These are phyloP conservation scores for Seriola rivoliana DNA, from an alignment of 2,113 vertebrate genomes.

Conservation along the genomic window DNA sequence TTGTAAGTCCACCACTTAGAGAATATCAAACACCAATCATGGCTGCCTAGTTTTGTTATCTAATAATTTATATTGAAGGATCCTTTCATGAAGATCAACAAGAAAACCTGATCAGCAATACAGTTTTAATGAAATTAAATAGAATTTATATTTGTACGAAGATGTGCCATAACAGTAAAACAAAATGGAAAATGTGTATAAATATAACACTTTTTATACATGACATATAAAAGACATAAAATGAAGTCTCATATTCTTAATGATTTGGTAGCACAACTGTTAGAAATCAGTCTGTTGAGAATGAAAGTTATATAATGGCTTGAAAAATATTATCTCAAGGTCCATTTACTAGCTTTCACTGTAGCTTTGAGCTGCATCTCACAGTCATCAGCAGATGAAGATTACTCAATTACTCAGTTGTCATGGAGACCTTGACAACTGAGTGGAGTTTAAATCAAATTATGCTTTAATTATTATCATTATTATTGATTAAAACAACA, in stretches of 20 bases:
- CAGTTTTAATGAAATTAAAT: constrained; percentile 38
- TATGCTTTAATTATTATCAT: not conserved
- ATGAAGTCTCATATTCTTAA: not conserved
- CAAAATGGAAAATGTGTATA: constrained; percentile 16
- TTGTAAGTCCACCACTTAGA: not conserved
- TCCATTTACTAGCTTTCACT: not conserved
- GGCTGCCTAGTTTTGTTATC: not conserved
- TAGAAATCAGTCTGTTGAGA: not conserved
- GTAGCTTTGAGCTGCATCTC: not conserved
- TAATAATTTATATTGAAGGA: not conserved
- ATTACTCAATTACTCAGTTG: not conserved
- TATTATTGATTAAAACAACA: not conserved
- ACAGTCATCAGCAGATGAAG: not conserved
- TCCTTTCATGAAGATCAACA: not conserved
- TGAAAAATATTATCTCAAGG: not conserved
- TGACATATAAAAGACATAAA: not conserved
- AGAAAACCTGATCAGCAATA: constrained; percentile 14
- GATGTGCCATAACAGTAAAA: not conserved
- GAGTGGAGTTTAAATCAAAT: not conserved
- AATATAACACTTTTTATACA: constrained; percentile 1
- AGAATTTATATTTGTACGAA: constrained; percentile 35
- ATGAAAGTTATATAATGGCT: not conserved
- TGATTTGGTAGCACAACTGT: not conserved
- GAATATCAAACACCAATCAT: not conserved
- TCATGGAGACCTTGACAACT: not conserved